phyloP scores from a whole-genome alignment of 2,113 vertebrate species.

The Coracopsis vasa region DNA sequence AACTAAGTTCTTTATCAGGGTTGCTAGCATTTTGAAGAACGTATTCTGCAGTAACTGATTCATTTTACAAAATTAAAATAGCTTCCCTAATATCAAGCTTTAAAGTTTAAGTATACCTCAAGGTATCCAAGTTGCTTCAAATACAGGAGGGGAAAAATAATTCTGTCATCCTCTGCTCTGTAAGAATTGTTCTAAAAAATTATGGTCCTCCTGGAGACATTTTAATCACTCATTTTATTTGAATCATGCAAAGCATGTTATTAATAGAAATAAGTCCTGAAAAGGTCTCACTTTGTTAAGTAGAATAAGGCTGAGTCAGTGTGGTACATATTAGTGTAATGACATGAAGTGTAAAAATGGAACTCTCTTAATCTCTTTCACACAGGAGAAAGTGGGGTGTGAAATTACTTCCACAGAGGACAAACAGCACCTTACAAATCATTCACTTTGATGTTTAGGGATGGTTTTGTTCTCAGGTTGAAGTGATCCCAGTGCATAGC shows the following conservation, averaged over 20 bases:
- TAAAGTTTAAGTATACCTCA: conserved; percentile 8
- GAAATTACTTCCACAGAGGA: background rate
- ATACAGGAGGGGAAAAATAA: background rate
- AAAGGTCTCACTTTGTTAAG: background rate
- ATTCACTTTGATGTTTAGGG: background rate
- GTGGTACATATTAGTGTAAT: background rate
- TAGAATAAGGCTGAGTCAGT: background rate
- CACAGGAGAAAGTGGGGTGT: background rate
- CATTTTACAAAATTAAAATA: background rate
- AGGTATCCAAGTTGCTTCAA: background rate
- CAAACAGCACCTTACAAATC: background rate
- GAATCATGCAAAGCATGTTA: background rate
- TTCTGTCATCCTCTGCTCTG: background rate
- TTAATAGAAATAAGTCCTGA: conserved; percentile 6
- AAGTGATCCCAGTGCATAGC: background rate
- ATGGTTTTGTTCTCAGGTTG: background rate
- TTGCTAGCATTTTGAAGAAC: background rate
- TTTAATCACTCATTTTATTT: conserved; percentile 30
- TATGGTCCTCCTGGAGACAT: background rate
- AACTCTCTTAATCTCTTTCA: background rate
- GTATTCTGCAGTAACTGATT: background rate
- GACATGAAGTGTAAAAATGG: background rate
- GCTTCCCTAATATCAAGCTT: background rate
- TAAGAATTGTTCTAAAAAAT: conserved; percentile 29
- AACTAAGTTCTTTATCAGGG: background rate